phyloP scores from a whole-genome alignment of 2,888 invertebrate genomes.

The Autographa pulchrina region DNA sequence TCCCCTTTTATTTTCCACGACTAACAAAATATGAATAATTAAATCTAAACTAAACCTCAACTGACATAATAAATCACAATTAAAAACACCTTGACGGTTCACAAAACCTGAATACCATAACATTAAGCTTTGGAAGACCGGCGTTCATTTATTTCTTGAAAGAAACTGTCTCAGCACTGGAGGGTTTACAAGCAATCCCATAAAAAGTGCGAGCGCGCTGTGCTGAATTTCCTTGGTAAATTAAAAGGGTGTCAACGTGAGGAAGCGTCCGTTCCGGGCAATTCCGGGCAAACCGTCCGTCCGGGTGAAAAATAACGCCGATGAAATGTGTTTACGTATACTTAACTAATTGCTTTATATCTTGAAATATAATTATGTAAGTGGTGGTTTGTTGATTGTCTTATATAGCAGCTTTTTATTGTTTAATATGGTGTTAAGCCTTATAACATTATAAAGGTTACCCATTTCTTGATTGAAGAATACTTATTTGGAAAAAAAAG shows the following conservation, averaged over 20 bases:
- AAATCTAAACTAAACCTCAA: not conserved
- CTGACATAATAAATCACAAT: not conserved
- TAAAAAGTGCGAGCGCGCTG: conserved; percentile 37
- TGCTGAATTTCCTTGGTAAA: conserved; percentile 47
- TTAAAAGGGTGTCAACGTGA: conserved; percentile 49
- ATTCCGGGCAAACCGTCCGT: conserved; percentile 23
- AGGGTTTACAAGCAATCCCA: conserved; percentile 40
- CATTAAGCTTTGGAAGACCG: not conserved
- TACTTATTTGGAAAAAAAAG: no score
- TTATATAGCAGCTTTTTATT: not conserved
- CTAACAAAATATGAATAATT: not conserved
- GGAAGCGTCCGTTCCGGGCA: conserved; percentile 27
- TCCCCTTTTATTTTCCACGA: not conserved
- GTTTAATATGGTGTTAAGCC: no score
- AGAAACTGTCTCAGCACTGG: conserved; percentile 32
- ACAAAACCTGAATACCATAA: not conserved
- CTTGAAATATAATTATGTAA: not conserved
- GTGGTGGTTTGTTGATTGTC: not conserved
- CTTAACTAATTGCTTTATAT: not conserved
- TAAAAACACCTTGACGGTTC: not conserved
- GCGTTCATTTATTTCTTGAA: conserved; percentile 20
- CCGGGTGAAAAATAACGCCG: conserved; percentile 24
- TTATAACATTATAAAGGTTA: no score
- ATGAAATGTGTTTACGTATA: not conserved
- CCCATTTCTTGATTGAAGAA: no score